Evolutionary conservation across 2,888 invertebrate genomes (phyloP), one percentile per base, ranked within the genome.

Genomic region (Allophyes oxyacanthae): DNA sequence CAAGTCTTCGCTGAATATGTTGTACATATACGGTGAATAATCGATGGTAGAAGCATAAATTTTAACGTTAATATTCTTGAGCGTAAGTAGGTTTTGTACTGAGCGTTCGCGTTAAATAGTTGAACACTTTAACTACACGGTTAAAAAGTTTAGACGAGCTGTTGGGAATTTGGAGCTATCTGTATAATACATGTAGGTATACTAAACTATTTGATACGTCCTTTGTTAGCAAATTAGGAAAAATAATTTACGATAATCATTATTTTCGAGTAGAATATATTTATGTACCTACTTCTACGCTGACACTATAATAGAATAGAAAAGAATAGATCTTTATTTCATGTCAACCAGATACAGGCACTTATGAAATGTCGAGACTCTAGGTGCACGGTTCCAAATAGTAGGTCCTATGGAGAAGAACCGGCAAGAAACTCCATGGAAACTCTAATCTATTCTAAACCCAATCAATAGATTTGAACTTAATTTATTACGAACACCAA

Each of bases 1-100:
- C 79, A 75, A 81, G 84, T 82, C 84, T 70, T 78, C 79, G 72
- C 77, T 73, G 77, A 78, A 81, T 77, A 79, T 78, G 77, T 75
- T 72, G 69, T 72, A 79, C 75, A 77, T 72, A 79, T 68, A 68
- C 72, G 58, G 62, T 70, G 71, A 72, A 78, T 79, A 78, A 82
- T 78, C 78, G 81, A 78, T 84, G 77, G 68, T 67, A 72, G 77
- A 72, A 78, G 76, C 77, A 76, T 70, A 63, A 71, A 75, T 72
- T 71, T 59, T 53, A 66, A 57, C 48, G 58, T 46, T 72, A 64
- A 72, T 65, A 70, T 72, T 70, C 65, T 62, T 61, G 38, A 54
- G 28, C 56, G 51, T 57, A 69, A 54, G 43, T 49, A 60, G 52
- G 43, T 52, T 71, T 46, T 44, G 49, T 45, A 37, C 48, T 60